Evolutionary conservation across 2,113 vertebrate species (phyloP).

Genomic region (Tyrannus savana): DNA sequence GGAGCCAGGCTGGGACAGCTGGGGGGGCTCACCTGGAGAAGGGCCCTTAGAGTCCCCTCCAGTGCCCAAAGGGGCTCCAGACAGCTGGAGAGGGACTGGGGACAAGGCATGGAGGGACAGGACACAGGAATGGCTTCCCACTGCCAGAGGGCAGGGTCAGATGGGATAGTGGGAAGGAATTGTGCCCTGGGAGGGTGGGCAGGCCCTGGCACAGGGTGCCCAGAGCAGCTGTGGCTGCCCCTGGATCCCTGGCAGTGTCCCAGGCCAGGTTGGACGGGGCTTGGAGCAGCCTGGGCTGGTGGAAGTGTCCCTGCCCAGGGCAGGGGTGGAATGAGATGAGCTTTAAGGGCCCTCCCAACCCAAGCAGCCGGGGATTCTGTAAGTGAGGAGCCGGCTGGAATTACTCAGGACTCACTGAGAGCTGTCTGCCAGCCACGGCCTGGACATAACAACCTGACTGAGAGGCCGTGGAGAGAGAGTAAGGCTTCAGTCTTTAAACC

Average conservation of each 20-base stretch:
- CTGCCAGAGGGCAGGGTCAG: fast-evolving
- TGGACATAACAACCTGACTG: background rate
- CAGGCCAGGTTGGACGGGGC: fast-evolving
- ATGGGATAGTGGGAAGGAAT: background rate
- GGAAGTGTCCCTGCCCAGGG: background rate
- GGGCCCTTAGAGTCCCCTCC: background rate
- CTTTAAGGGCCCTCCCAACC: background rate
- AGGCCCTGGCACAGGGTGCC: background rate
- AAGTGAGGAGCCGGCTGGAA: background rate
- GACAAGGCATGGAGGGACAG: background rate
- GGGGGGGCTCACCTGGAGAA: background rate
- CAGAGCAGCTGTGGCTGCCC: background rate
- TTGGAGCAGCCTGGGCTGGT: fast-evolving
- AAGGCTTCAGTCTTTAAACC: background rate
- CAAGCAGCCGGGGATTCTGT: background rate
- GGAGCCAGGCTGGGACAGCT: background rate
- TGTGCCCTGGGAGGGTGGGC: fast-evolving
- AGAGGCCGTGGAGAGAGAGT: background rate
- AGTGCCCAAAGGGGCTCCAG: background rate
- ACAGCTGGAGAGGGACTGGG: background rate
- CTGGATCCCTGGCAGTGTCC: background rate
- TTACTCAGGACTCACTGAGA: background rate
- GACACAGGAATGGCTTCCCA: background rate
- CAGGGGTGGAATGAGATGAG: fast-evolving
- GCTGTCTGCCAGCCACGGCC: background rate